Evolutionary conservation across 2,888 invertebrate genomes (phyloP), one percentile per base, ranked within the genome.

Genomic region (Ochlodes sylvanus): DNA sequence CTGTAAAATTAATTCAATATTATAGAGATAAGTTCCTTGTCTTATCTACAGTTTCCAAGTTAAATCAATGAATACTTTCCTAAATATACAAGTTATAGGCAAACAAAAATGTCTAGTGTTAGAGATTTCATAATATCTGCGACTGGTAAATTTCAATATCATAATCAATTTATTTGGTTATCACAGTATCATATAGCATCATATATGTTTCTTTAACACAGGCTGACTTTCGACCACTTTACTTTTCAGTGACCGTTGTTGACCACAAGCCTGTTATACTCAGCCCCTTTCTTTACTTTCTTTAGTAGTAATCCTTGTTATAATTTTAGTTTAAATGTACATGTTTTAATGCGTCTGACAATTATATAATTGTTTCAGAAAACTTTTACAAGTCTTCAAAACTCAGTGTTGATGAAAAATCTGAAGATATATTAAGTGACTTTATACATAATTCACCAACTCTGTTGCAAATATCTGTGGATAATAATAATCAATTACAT

Each of bases 391-490:
- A 82, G 58, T 76, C 74, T 68, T 69, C 77, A 15, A 76, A 81
- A 47, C 70, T 87, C 47, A 75, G 76, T 47, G 58, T 88, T 19
- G 79, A 84, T 73, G 78, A 76, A 9, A 78, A 80, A 71, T 79
- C 85, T 41, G 87, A 87, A 70, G 85, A 87, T 69, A 78, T 79
- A 7, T 71, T 93, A 34, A 76, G 82, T 63, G 88, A 92, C 70
- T 94, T 94, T 66, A 82, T 92, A 62, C 86, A 88, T 71, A 88
- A 88, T 72, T 78, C 92, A 63, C 89, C 90, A 76, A 81, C 78
- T 68, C 72, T 90, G 56, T 75, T 94, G 58, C 92, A 92, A 78
- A 79, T 79, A 47, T 77, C 72, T 69, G 50, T 84, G 32, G 70
- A 70, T 17, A 73, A 81, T 72, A 79, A 84, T 63, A 76, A 81